A percentile compares a stretch with the other conserved stretches of the same genome.
phyloP scores from a whole-genome alignment of 1,140 invertebrate genomes.

The Trichoplusia ni region DNA sequence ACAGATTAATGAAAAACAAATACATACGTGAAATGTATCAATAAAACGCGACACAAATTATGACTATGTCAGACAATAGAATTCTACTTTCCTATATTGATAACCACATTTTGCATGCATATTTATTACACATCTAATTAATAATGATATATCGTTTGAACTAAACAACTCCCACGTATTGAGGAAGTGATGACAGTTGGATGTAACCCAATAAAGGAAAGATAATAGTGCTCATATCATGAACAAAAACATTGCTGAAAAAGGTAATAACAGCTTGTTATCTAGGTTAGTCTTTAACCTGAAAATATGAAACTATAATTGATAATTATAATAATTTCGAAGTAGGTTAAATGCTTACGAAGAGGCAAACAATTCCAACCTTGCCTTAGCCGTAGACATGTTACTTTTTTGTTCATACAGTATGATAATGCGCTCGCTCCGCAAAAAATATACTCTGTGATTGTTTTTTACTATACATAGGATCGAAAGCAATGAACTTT shows the following conservation, averaged over 20 bases:
- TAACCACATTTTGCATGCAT: background rate
- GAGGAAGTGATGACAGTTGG: conserved; percentile 28
- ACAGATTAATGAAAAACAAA: background rate
- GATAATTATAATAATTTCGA: too few relatives aligned
- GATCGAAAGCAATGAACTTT: too few relatives aligned
- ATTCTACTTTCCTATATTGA: conserved; percentile 1
- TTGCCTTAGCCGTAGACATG: background rate
- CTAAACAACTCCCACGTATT: background rate
- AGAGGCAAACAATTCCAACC: conserved; percentile 10
- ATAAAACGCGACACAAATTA: background rate
- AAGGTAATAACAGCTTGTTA: too few relatives aligned
- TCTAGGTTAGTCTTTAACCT: background rate
- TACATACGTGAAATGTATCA: background rate
- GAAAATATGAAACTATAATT: background rate
- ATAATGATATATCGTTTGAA: background rate
- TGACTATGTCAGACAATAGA: background rate
- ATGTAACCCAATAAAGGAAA: conserved; percentile 21
- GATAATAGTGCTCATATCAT: background rate
- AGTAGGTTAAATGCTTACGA: too few relatives aligned
- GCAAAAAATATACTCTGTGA: too few relatives aligned
- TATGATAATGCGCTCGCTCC: too few relatives aligned
- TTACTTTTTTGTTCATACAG: too few relatives aligned
- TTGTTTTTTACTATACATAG: too few relatives aligned
- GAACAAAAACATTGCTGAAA: background rate
- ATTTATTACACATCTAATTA: background rate